These are phyloP conservation scores for Sitta carolinensis DNA, from an alignment of 2,797 vertebrate species.

Conservation along the genomic window DNA sequence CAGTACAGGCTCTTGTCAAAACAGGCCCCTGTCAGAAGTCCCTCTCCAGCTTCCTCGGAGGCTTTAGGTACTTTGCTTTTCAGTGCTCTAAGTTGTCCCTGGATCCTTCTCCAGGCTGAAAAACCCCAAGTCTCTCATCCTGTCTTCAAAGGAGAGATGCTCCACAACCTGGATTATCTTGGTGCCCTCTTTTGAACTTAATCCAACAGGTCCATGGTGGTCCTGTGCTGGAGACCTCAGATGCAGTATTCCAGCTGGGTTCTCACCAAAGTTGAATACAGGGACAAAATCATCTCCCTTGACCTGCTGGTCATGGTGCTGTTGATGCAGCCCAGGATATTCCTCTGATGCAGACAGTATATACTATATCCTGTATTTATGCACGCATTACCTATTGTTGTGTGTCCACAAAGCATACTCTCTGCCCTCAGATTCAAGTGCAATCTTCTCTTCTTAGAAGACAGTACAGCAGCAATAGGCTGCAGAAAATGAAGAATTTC, in stretches of 20 bases:
- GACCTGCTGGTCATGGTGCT: neutral
- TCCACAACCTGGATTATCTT: neutral
- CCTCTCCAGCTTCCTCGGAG: neutral
- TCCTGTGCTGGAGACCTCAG: neutral
- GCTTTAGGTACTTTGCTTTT: neutral
- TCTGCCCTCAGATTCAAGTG: neutral
- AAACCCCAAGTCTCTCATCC: neutral
- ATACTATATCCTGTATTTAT: fast-evolving
- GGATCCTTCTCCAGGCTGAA: neutral
- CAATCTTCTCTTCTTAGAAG: neutral
- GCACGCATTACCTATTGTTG: fast-evolving
- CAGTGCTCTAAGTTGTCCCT: neutral
- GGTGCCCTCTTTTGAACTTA: neutral
- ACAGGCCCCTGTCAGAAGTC: neutral
- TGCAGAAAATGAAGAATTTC: neutral
- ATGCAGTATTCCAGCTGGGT: neutral
- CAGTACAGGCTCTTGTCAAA: neutral
- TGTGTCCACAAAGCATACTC: neutral
- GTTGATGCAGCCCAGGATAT: neutral
- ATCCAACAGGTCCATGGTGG: neutral
- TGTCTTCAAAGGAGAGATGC: neutral
- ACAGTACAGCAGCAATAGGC: fast-evolving
- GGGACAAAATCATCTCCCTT: neutral
- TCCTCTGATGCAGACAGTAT: neutral
- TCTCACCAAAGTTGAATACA: neutral